Conservation (phyloP, 2,797 vertebrate species). For the Bufotes viridis region DNA sequence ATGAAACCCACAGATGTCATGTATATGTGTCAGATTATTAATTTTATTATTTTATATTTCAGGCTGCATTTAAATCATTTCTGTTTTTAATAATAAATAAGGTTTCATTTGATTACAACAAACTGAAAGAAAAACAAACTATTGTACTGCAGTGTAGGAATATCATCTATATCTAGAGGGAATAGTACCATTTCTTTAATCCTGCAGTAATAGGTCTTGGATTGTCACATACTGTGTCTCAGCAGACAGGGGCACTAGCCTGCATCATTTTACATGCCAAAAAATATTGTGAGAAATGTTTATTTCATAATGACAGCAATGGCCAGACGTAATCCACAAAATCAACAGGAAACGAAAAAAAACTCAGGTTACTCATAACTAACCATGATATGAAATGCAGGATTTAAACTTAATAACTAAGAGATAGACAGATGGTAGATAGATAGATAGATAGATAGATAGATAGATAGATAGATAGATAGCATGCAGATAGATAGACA, state of each 20-base stretch:
- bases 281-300: too few species aligned
- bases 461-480: too few species aligned
- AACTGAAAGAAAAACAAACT: not conserved
- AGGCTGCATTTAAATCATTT: not conserved
- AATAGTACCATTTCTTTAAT: not conserved
- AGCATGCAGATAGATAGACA: too few species aligned
- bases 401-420: too few species aligned
- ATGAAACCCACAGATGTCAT: not conserved
- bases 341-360: not conserved
- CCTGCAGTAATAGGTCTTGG: not conserved
- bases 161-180: not conserved
- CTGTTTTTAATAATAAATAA: not conserved
- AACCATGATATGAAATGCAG: too few species aligned
- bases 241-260: not conserved
- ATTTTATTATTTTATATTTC: not conserved
- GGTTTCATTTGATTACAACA: not conserved
- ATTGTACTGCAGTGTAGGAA: not conserved
- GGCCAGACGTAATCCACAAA: not conserved
- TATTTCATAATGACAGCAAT: too few species aligned
- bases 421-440: too few species aligned
- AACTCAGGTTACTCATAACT: not conserved
- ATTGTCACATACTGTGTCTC: not conserved
- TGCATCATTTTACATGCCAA: not conserved
- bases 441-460: too few species aligned
- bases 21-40: not conserved